Evolutionary conservation across 2,797 vertebrate species (phyloP).

Genomic region (Lindbergichthys nudifrons): DNA sequence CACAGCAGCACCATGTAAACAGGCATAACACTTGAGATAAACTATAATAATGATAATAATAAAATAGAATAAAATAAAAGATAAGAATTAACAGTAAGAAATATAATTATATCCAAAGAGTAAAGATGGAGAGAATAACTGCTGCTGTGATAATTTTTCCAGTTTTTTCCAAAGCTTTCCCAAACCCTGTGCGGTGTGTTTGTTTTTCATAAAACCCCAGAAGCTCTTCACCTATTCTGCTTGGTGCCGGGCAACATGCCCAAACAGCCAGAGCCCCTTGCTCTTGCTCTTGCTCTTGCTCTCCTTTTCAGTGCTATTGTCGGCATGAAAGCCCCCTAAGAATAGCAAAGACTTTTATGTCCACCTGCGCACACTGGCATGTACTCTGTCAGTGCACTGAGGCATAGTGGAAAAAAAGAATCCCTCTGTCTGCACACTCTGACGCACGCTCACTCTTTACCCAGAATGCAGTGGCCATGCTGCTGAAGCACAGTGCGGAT

Average conservation of each 20-base stretch:
- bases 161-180: constrained; percentile 10
- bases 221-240: constrained; percentile 33
- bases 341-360: constrained; percentile 52
- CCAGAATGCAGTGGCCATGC: constrained; percentile 92
- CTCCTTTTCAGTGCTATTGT: constrained; percentile 35
- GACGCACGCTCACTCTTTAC: constrained; percentile 5
- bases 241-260: constrained; percentile 28
- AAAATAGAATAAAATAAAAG: too few species aligned
- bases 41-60: too few species aligned
- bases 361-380: constrained; percentile 34
- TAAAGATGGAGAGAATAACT: background rate
- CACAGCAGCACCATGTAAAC: too few species aligned
- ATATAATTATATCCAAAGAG: too few species aligned
- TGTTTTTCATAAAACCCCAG: constrained; percentile 33
- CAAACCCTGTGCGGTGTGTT: constrained; percentile 11
- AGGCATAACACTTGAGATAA: too few species aligned
- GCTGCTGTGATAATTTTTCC: background rate
- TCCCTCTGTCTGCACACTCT: constrained; percentile 20
- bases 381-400: constrained; percentile 14
- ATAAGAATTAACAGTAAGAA: too few species aligned
- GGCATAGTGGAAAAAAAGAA: background rate
- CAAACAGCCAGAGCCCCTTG: constrained; percentile 16
- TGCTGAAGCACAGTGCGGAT: constrained; percentile 96
- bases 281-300: constrained; percentile 22
- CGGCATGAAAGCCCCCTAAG: constrained; percentile 31